These are phyloP conservation scores for Cacoxenus indagator DNA, from an alignment of 2,888 invertebrate species.

Conservation along the genomic window DNA sequence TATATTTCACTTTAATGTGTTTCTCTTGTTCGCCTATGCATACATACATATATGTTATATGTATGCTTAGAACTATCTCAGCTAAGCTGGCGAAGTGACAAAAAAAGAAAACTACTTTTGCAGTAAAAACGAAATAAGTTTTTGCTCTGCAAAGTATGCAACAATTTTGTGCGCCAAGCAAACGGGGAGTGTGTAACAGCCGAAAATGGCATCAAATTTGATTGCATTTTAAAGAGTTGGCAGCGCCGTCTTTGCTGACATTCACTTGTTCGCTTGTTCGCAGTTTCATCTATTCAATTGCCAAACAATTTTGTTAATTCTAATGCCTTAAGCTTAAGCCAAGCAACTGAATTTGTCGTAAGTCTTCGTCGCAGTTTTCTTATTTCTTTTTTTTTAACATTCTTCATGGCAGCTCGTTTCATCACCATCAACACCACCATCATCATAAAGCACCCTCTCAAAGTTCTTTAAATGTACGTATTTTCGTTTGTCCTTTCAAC, in stretches of 20 bases:
- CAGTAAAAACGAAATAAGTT: no score
- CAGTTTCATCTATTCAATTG: conserved; percentile 4
- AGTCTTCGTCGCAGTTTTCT: background rate
- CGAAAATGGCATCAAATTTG: background rate
- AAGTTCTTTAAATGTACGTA: background rate
- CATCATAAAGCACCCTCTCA: no score
- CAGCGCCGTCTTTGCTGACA: background rate
- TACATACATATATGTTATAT: no score
- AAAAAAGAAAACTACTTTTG: no score
- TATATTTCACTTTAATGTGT: conserved; percentile 11
- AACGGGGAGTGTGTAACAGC: no score
- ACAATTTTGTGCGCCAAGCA: no score
- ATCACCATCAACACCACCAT: no score
- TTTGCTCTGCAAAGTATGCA: no score
- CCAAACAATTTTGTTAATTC: conserved; percentile 14
- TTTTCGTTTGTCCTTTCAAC: background rate
- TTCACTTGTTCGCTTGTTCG: conserved; percentile 1
- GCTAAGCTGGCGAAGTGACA: no score
- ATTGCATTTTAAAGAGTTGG: conserved; percentile 6
- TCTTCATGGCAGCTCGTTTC: no score
- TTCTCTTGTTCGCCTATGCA: no score
- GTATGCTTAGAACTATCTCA: no score
- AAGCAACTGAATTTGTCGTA: background rate
- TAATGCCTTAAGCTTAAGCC: background rate
- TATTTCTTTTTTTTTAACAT: background rate